phyloP scores from a whole-genome alignment of 2,113 vertebrate genomes.

The Centrocercus urophasianus region DNA sequence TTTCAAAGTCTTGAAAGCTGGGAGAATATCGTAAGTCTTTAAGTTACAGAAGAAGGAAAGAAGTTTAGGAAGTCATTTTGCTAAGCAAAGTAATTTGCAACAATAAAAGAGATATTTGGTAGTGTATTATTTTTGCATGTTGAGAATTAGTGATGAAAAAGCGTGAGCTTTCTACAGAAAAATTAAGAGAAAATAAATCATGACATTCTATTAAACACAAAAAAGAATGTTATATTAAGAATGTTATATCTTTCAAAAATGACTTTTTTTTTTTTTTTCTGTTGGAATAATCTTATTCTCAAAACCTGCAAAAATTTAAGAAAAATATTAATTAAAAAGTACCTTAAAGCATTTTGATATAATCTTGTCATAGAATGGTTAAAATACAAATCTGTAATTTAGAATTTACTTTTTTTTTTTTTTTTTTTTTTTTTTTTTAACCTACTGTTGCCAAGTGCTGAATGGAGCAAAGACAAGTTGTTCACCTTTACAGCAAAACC shows the following conservation, averaged over 20 bases:
- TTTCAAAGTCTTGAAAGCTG: neutral
- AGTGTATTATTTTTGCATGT: neutral
- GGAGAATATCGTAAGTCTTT: neutral
- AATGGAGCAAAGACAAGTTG: neutral
- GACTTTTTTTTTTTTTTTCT: neutral
- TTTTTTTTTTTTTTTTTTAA: neutral
- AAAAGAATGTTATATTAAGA: fast-evolving
- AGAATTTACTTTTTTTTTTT: neutral
- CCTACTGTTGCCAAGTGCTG: neutral
- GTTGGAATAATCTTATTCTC: neutral
- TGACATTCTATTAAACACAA: fast-evolving
- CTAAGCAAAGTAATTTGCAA: neutral
- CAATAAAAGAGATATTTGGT: neutral
- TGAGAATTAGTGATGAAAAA: neutral
- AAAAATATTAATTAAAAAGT: neutral
- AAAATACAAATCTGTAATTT: neutral
- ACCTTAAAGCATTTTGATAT: neutral
- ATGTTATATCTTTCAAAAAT: neutral
- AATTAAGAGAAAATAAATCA: neutral
- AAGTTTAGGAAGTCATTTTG: fast-evolving
- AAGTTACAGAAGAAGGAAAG: neutral
- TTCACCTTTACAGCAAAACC: neutral
- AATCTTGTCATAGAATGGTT: neutral
- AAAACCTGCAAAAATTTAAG: neutral
- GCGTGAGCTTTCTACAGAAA: neutral